These are phyloP conservation scores for Diplogasteroides magnus DNA, from an alignment of 1,140 invertebrate genomes.

Conservation along the genomic window DNA sequence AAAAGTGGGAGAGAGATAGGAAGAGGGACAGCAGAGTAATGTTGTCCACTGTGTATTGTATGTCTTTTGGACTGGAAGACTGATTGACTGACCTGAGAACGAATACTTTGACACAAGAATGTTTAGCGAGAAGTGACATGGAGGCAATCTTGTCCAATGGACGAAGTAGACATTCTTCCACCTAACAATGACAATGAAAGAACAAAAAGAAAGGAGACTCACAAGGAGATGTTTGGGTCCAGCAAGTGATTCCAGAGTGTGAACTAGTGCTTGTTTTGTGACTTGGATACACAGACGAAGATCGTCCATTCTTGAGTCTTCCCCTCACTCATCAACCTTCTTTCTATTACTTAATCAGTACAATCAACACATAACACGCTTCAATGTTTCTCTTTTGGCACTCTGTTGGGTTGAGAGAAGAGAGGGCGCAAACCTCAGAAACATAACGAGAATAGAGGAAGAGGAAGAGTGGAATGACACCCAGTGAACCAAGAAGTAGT, in stretches of 20 bases:
- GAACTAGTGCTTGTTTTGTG: conserved; percentile 23
- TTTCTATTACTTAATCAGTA: too few species aligned
- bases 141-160: conserved; percentile 27
- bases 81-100: background rate
- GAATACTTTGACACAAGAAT: conserved; percentile 11
- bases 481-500: too few species aligned
- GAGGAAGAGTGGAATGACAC: background rate
- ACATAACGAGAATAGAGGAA: background rate
- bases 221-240: conserved; percentile 8
- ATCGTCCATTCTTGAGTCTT: background rate
- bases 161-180: conserved; percentile 21
- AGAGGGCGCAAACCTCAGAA: background rate
- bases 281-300: conserved; percentile 17
- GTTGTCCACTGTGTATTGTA: too few species aligned
- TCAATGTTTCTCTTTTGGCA: too few species aligned
- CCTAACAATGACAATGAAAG: background rate
- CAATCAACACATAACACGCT: too few species aligned
- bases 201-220: background rate
- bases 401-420: background rate
- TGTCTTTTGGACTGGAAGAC: too few species aligned
- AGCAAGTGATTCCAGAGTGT: conserved; percentile 24
- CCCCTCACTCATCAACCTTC: too few species aligned
- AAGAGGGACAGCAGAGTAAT: too few species aligned
- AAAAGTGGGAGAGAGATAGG: too few species aligned
- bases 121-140: conserved; percentile 28